These are phyloP conservation scores for Microtus ochrogaster DNA, from an alignment of 2,113 vertebrate species.

Conservation along the genomic window DNA sequence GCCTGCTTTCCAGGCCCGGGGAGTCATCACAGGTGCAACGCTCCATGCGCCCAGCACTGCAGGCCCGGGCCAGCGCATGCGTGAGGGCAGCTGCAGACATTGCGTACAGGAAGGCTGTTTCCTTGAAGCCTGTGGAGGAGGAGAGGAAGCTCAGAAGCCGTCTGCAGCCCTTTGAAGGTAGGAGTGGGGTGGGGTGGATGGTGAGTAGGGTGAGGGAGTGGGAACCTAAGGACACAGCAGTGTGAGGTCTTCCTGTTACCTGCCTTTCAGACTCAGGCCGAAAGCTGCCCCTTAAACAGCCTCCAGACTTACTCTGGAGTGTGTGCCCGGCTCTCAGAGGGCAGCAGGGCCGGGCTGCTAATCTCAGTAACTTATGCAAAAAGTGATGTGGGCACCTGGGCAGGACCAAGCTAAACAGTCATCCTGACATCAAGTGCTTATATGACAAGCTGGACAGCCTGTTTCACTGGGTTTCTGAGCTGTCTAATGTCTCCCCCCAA, in stretches of 20 bases:
- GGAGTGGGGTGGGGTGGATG: not conserved
- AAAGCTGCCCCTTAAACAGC: not conserved
- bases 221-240: not conserved
- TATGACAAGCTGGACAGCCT: not conserved
- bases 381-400: not conserved
- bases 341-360: not conserved
- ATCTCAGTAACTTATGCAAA: not conserved
- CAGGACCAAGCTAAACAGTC: not conserved
- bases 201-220: rapidly evolving
- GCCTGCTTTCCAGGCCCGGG: slow-evolving; percentile 95
- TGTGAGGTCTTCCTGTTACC: not conserved
- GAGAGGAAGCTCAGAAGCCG: slow-evolving; percentile 19
- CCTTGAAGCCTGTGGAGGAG: slow-evolving; percentile 93
- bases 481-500: not conserved
- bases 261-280: not conserved
- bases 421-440: not conserved
- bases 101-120: slow-evolving; percentile 96
- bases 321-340: not conserved
- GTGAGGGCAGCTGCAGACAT: slow-evolving; percentile 95
- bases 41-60: slow-evolving; percentile 98
- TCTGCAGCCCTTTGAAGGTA: not conserved
- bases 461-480: not conserved
- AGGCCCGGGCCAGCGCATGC: slow-evolving; percentile 95
- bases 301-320: not conserved
- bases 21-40: slow-evolving; percentile 98